Conservation (phyloP, 2,113 vertebrate genomes). For the Notarius lentiginosus region DNA sequence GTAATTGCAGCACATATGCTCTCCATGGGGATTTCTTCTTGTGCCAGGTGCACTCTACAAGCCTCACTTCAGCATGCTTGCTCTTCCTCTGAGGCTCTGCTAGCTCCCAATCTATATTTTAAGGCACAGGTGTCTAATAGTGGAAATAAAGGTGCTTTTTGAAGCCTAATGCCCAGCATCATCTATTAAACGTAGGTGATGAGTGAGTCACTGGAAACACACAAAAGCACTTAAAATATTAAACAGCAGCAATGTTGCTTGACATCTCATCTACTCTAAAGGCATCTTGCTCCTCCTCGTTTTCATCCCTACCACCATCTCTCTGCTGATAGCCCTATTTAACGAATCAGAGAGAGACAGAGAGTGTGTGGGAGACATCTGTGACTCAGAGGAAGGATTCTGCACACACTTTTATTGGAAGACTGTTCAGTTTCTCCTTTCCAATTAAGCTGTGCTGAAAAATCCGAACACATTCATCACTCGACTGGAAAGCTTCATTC, state of each 20-base stretch:
- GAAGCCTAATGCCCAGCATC: conserved; percentile 40
- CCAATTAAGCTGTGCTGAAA: conserved; percentile 43
- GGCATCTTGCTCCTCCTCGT: conserved; percentile 50
- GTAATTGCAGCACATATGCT: conserved; percentile 45
- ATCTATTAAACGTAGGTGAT: conserved; percentile 34
- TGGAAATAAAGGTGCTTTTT: conserved; percentile 26
- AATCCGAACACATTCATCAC: conserved; percentile 33
- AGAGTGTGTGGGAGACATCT: conserved; percentile 36
- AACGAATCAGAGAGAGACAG: conserved; percentile 28
- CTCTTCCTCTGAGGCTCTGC: neutral
- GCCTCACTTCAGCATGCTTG: neutral
- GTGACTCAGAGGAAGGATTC: conserved; percentile 44
- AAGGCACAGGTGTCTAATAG: neutral
- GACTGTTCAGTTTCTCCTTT: conserved; percentile 45
- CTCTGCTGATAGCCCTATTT: conserved; percentile 58
- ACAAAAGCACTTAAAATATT: conserved; percentile 46
- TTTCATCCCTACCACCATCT: conserved; percentile 43
- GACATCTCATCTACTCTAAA: conserved; percentile 18
- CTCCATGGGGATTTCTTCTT: conserved; percentile 8
- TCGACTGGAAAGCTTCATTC: conserved; percentile 7
- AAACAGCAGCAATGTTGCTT: neutral
- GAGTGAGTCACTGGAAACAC: conserved; percentile 45
- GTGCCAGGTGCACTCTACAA: neutral
- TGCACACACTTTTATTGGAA: conserved; percentile 49
- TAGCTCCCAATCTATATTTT: neutral